Evolutionary conservation across 2,888 invertebrate genomes (phyloP).

Genomic region (Drosophila gaucha): DNA sequence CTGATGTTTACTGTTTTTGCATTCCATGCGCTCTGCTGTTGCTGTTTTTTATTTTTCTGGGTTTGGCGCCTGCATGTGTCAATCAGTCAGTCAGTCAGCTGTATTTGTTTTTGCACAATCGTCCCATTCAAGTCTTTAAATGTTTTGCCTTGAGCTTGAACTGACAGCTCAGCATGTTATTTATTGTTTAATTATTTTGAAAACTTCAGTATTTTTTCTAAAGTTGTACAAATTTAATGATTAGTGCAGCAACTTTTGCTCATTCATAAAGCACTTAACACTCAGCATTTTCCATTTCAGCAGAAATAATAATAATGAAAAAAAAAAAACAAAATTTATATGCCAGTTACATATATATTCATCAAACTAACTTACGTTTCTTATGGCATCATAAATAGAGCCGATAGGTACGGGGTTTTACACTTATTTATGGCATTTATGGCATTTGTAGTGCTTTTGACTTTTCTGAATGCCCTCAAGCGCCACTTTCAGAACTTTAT

Average conservation of each 20-base stretch:
- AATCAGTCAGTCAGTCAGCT: constrained; percentile 29
- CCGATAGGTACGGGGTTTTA: constrained; percentile 6
- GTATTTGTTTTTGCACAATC: constrained; percentile 10
- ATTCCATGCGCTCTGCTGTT: background rate
- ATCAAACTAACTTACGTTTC: constrained; percentile 30
- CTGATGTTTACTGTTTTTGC: constrained; percentile 16
- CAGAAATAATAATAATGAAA: background rate
- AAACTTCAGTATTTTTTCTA: background rate
- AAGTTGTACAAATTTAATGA: constrained; percentile 2
- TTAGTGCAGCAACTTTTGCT: constrained; percentile 13
- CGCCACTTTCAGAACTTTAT: constrained; percentile 33
- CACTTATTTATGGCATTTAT: constrained; percentile 45
- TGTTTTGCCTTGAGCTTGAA: constrained; percentile 48
- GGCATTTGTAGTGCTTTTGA: constrained; percentile 48
- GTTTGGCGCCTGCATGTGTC: constrained; percentile 35
- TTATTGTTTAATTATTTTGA: constrained; percentile 14
- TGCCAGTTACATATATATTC: constrained; percentile 3
- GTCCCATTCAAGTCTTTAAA: constrained; percentile 12
- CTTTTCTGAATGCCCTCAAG: constrained; percentile 25
- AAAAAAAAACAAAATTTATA: too few relatives aligned
- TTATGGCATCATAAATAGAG: constrained; percentile 33
- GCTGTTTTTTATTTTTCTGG: constrained; percentile 11
- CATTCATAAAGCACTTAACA: constrained; percentile 27
- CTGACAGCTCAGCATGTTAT: constrained; percentile 12
- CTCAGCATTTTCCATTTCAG: background rate